A percentile compares a stretch with the other conserved stretches of the same genome.
Conservation (phyloP, 2,888 invertebrate species). For the Phragmatobia fuliginosa region DNA sequence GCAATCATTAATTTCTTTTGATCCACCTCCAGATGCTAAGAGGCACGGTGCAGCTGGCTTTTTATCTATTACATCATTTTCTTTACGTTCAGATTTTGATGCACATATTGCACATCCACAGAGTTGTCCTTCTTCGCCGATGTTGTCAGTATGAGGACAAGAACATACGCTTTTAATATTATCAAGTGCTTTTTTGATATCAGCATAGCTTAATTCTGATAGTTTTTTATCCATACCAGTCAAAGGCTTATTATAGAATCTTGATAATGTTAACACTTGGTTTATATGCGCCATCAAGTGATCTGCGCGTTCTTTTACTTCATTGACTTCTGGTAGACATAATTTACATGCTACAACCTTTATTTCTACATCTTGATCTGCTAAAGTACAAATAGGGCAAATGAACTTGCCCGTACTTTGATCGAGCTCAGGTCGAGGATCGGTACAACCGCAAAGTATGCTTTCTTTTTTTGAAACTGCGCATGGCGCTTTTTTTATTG, state of each 20-base stretch:
- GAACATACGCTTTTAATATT: constrained; percentile 35
- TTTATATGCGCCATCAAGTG: constrained; percentile 45
- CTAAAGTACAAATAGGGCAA: constrained; percentile 27
- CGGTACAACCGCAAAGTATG: neutral
- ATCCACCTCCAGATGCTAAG: neutral
- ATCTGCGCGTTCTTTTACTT: constrained; percentile 32
- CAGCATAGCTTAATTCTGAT: constrained; percentile 3
- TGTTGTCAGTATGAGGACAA: constrained; percentile 11
- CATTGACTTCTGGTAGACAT: constrained; percentile 23
- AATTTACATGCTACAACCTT: constrained; percentile 21
- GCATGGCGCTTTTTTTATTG: neutral
- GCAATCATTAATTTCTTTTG: neutral
- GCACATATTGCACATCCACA: neutral
- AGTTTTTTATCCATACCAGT: neutral
- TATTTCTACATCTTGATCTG: constrained; percentile 11
- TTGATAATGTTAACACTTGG: constrained; percentile 44
- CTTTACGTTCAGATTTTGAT: neutral
- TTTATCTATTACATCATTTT: neutral
- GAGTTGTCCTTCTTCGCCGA: neutral
- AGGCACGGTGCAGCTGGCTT: neutral
- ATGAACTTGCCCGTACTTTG: constrained; percentile 9
- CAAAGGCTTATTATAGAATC: constrained; percentile 29
- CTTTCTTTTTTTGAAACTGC: neutral
- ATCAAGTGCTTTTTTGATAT: constrained; percentile 46
- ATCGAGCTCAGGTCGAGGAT: constrained; percentile 2